These are phyloP conservation scores for Trilocha varians DNA, from an alignment of 2,888 invertebrate species.

Conservation along the genomic window DNA sequence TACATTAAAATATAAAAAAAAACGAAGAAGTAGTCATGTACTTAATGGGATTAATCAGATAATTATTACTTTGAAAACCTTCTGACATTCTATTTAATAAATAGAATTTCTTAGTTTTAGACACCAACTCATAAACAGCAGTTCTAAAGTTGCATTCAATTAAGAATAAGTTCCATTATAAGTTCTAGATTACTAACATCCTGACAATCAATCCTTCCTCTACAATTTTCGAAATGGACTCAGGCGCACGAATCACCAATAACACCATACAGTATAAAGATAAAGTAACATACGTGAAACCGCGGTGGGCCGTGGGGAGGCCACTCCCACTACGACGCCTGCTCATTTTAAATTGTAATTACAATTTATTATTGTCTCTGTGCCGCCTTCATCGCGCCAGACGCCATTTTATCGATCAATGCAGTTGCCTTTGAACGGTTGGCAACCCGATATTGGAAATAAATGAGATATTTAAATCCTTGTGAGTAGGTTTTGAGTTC, in stretches of 20 bases:
- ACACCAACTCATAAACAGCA: too few relatives aligned
- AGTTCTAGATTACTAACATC: too few relatives aligned
- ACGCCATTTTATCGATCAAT: constrained; percentile 67
- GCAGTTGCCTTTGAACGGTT: constrained; percentile 11
- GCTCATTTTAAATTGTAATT: constrained; percentile 74
- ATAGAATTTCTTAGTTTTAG: too few relatives aligned
- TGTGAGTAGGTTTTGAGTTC: too few relatives aligned
- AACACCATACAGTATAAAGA: constrained; percentile 56
- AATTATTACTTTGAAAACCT: too few relatives aligned
- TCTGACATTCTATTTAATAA: too few relatives aligned
- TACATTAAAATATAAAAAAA: too few relatives aligned
- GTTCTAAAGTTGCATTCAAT: too few relatives aligned
- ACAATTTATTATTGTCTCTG: constrained; percentile 73
- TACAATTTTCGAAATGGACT: neutral
- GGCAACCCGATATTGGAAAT: neutral
- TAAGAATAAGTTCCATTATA: too few relatives aligned
- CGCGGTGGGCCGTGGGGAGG: constrained; percentile 52
- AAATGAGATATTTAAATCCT: neutral
- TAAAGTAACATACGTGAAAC: constrained; percentile 48
- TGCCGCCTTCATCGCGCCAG: constrained; percentile 62
- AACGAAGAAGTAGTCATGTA: too few relatives aligned
- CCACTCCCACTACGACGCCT: constrained; percentile 67
- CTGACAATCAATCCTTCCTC: neutral
- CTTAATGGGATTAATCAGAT: too few relatives aligned
- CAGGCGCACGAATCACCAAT: constrained; percentile 27